Percentiles rank a stretch among this genome's conserved stretches.
phyloP scores from a whole-genome alignment of 2,113 vertebrate species.

The Corydoras maculifer region DNA sequence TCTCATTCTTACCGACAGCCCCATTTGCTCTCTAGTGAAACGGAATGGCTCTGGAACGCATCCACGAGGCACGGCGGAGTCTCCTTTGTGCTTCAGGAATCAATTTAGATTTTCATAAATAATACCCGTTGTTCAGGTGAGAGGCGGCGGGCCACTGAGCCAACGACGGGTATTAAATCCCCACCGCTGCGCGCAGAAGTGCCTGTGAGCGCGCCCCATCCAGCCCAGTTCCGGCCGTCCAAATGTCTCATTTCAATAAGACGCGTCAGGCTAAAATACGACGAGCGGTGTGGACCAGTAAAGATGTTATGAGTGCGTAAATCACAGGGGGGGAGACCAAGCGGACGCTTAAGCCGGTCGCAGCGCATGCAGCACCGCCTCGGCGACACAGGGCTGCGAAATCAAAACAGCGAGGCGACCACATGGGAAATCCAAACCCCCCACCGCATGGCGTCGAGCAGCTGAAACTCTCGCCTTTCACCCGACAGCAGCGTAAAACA shows the following conservation, averaged over 20 bases:
- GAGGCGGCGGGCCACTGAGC: constrained; percentile 34
- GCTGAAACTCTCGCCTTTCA: constrained; percentile 55
- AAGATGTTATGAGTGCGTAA: constrained; percentile 70
- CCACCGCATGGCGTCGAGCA: constrained; percentile 58
- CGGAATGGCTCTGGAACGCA: constrained; percentile 26
- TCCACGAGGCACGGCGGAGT: constrained; percentile 22
- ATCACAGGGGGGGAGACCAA: constrained; percentile 65
- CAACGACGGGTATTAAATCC: constrained; percentile 46
- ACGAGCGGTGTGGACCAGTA: constrained; percentile 57
- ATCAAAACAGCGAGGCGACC: constrained; percentile 51
- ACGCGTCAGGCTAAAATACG: constrained; percentile 73
- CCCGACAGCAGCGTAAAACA: constrained; percentile 61
- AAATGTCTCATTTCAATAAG: constrained; percentile 74
- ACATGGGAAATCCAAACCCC: constrained; percentile 74
- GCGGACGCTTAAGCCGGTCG: constrained; percentile 58
- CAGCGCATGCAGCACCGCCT: constrained; percentile 56
- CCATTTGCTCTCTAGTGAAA: constrained; percentile 13
- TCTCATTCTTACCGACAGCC: constrained; percentile 11
- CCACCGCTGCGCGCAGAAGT: neutral
- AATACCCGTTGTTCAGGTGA: constrained; percentile 35
- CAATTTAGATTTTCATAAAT: constrained; percentile 50
- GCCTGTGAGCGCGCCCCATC: neutral
- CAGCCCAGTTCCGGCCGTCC: constrained; percentile 36
- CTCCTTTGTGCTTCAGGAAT: constrained; percentile 21
- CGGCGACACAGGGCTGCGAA: constrained; percentile 59